Evolutionary conservation across 2,797 vertebrate genomes (phyloP).

Genomic region (Parotocinclus haroldoi): DNA sequence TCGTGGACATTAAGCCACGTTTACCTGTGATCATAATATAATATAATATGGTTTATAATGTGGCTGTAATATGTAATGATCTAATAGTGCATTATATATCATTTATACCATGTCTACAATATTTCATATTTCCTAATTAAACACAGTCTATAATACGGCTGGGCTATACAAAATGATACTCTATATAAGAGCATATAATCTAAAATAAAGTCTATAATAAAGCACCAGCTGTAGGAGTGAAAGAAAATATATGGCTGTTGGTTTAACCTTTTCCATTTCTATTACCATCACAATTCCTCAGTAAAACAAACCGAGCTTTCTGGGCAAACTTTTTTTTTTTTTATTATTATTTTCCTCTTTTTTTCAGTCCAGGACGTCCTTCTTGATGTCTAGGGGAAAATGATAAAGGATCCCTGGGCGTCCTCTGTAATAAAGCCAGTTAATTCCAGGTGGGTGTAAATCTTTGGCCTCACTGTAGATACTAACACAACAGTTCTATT

Average conservation of each 20-base stretch:
- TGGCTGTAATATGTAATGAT: no score
- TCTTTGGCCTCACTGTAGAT: conserved; percentile 64
- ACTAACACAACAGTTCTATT: conserved; percentile 71
- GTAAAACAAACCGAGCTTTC: conserved; percentile 5
- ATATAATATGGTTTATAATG: no score
- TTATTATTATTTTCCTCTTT: not conserved
- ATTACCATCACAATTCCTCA: not conserved
- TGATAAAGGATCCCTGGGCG: conserved; percentile 61
- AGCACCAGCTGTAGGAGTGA: not conserved
- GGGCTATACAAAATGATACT: no score
- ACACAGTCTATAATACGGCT: no score
- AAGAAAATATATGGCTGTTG: not conserved
- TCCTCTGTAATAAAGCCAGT: conserved; percentile 65
- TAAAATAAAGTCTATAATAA: not conserved
- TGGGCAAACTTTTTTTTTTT: conserved; percentile 6
- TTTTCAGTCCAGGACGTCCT: conserved; percentile 46
- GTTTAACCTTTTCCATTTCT: conserved; percentile 4
- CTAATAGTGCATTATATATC: no score
- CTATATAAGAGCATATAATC: no score
- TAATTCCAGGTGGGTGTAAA: conserved; percentile 65
- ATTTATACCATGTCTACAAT: no score
- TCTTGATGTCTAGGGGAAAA: conserved; percentile 46
- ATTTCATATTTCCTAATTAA: no score
- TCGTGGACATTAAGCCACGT: no score
- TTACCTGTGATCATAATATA: no score